These are phyloP conservation scores for Allolobophora icterica DNA, from an alignment of 2,888 invertebrate genomes.

Conservation along the genomic window DNA sequence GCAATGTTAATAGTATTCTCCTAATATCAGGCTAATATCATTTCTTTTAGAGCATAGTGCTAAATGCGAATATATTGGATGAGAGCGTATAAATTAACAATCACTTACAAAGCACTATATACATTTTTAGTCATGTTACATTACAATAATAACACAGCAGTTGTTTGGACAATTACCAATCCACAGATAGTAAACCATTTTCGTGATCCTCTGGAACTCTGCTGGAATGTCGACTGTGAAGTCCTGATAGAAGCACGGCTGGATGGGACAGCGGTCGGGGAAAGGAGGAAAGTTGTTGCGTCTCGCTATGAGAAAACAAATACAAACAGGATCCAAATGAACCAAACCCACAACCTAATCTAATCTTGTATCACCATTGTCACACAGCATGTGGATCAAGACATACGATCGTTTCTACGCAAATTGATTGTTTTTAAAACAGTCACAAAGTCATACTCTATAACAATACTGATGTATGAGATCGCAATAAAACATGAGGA, in stretches of 20 bases:
- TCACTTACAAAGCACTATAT: background rate
- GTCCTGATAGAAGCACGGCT: slow-evolving; percentile 99
- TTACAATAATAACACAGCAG: background rate
- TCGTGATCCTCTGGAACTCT: slow-evolving; percentile 94
- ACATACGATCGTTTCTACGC: too few relatives aligned
- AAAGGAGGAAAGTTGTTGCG: slow-evolving; percentile 98
- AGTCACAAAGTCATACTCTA: too few relatives aligned
- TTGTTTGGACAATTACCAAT: slow-evolving; percentile 77
- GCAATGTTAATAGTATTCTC: too few relatives aligned
- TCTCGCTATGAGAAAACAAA: slow-evolving; percentile 69
- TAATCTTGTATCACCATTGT: too few relatives aligned
- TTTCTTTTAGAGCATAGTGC: too few relatives aligned
- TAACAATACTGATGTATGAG: too few relatives aligned
- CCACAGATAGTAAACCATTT: slow-evolving; percentile 93
- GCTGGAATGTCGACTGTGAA: slow-evolving; percentile 96
- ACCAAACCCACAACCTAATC: background rate
- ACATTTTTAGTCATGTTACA: background rate
- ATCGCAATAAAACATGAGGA: too few relatives aligned
- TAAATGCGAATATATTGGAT: background rate
- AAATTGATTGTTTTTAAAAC: too few relatives aligned
- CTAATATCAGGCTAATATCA: too few relatives aligned
- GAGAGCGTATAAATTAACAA: background rate
- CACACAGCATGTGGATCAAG: too few relatives aligned
- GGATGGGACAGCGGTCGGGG: slow-evolving; percentile 81
- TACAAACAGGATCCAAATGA: background rate